Percentiles rank a stretch among this genome's conserved stretches.
Evolutionary conservation across 35 echinoderm and acorn worm species (phyloP).

Genomic region (Lytechinus variegatus): DNA sequence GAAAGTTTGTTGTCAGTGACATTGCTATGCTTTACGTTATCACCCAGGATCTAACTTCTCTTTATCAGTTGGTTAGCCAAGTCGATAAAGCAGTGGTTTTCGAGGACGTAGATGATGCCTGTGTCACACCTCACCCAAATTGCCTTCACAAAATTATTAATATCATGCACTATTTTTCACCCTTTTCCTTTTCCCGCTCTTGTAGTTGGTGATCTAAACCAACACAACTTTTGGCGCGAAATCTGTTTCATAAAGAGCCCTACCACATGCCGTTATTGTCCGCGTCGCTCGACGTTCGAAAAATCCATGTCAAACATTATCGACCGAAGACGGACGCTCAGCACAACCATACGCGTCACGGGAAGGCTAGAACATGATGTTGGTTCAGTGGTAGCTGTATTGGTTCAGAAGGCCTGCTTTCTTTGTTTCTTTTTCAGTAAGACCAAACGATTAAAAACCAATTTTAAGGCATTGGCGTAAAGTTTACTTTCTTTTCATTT

Average conservation of each 20-base stretch:
- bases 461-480: neutral
- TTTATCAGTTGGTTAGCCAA: neutral
- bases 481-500: neutral
- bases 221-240: neutral
- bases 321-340: neutral
- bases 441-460: neutral
- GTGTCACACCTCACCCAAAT: neutral
- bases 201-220: neutral
- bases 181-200: neutral
- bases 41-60: neutral
- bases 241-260: neutral
- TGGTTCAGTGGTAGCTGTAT: neutral
- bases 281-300: neutral
- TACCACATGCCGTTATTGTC: neutral
- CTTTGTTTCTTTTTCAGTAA: neutral
- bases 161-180: neutral
- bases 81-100: neutral
- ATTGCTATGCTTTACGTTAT: neutral
- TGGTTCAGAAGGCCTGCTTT: neutral
- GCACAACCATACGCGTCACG: neutral
- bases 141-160: neutral
- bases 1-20: neutral
- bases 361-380: neutral
- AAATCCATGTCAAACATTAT: constrained; percentile 13
- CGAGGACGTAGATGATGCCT: neutral